These are phyloP conservation scores for Neocrepidodera transversa DNA, from an alignment of 2,888 invertebrate species.

Conservation along the genomic window DNA sequence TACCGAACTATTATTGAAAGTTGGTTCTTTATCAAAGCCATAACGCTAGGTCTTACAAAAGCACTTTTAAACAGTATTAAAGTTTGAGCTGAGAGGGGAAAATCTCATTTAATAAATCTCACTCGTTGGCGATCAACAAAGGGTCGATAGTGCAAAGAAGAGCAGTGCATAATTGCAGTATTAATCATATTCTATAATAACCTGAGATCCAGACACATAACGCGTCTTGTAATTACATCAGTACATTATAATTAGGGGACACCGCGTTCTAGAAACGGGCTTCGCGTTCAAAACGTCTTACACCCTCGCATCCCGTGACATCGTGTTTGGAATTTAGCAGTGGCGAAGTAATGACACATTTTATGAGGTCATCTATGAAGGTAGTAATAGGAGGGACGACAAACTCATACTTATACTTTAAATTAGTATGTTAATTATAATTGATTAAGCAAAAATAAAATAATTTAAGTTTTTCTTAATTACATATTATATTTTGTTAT, in stretches of 20 bases:
- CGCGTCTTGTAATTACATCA: constrained; percentile 46
- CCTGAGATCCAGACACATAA: constrained; percentile 46
- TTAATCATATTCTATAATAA: constrained; percentile 48
- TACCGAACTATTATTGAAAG: constrained; percentile 47
- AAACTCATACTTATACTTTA: too few relatives aligned
- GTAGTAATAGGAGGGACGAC: too few relatives aligned
- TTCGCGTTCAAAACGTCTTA: constrained; percentile 27
- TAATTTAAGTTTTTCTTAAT: too few relatives aligned
- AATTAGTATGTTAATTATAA: too few relatives aligned
- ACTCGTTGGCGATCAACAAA: constrained; percentile 40
- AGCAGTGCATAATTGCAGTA: constrained; percentile 46
- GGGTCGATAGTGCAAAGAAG: constrained; percentile 46
- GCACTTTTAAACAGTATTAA: constrained; percentile 50
- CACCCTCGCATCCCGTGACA: constrained; percentile 18
- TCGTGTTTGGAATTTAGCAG: constrained; percentile 31
- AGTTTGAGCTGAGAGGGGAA: constrained; percentile 47
- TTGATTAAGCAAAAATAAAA: too few relatives aligned
- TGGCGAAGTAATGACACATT: constrained; percentile 15
- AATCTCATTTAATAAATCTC: constrained; percentile 46
- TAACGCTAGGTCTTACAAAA: constrained; percentile 44
- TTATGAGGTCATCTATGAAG: background rate
- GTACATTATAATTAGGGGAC: constrained; percentile 46
- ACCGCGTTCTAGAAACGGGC: constrained; percentile 8
- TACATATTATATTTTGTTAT: too few relatives aligned
- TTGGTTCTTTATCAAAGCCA: constrained; percentile 45